A percentile compares a stretch with the other conserved stretches of the same genome.
These are phyloP conservation scores for Cheilinus undulatus DNA, from an alignment of 2,113 vertebrate species.

Conservation along the genomic window DNA sequence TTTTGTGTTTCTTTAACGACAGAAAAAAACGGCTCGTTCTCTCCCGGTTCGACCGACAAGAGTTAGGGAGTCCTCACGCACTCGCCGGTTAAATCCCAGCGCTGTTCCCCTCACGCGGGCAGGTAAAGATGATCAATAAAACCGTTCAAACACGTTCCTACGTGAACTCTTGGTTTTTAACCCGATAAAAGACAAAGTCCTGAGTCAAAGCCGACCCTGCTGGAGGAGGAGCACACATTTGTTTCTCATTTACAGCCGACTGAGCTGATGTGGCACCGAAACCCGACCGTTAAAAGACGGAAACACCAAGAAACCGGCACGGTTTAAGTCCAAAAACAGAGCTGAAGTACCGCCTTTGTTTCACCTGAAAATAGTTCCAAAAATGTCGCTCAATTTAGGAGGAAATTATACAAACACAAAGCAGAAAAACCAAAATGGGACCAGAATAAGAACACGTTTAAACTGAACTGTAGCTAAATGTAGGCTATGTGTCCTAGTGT, in stretches of 20 bases:
- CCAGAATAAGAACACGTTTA: too few species aligned
- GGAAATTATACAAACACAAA: too few species aligned
- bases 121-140: not conserved
- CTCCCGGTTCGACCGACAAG: not conserved
- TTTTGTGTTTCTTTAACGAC: not conserved
- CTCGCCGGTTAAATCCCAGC: not conserved
- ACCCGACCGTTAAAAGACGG: not conserved
- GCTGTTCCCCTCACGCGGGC: not conserved
- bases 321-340: not conserved
- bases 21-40: not conserved
- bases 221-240: not conserved
- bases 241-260: slow-evolving; percentile 3
- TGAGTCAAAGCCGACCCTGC: not conserved
- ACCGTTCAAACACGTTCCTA: not conserved
- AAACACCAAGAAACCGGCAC: not conserved
- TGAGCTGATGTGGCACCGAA: not conserved
- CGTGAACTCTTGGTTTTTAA: not conserved
- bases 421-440: too few species aligned
- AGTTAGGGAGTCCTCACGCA: not conserved
- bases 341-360: too few species aligned
- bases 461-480: too few species aligned
- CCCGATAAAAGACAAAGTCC: not conserved
- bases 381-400: too few species aligned
- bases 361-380: too few species aligned
- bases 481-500: too few species aligned